Conservation (phyloP, 2,888 invertebrate genomes). For the Acronicta alni region DNA sequence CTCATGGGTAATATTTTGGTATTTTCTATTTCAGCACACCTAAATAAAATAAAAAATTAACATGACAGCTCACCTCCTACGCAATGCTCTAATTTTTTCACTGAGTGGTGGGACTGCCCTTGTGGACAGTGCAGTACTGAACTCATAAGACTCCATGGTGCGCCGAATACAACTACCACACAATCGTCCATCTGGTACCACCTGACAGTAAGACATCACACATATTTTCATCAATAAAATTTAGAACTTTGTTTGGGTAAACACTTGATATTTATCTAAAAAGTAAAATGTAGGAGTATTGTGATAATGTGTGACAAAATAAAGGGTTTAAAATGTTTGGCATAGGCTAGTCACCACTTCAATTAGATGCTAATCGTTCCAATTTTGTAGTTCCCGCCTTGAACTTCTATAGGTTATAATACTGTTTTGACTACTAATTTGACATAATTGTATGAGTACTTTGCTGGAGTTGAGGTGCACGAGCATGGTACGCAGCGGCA, state of each 20-base stretch:
- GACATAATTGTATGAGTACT: conserved; percentile 56
- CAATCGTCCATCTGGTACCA: conserved; percentile 77
- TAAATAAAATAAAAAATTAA: no score
- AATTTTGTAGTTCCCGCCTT: conserved; percentile 3
- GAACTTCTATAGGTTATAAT: conserved; percentile 20
- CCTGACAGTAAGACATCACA: conserved; percentile 60
- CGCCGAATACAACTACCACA: conserved; percentile 75
- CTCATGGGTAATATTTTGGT: no score
- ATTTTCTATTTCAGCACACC: no score
- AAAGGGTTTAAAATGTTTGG: no score
- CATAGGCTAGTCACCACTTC: no score
- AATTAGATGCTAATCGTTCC: not conserved
- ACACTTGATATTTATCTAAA: no score
- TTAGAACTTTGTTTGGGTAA: no score
- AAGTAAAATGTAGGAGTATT: no score
- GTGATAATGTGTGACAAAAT: no score
- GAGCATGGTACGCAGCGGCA: conserved; percentile 79
- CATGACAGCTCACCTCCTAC: conserved; percentile 61
- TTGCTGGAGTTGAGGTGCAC: conserved; percentile 81
- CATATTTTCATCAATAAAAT: no score
- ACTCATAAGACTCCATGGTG: conserved; percentile 77
- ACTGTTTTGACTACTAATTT: conserved; percentile 10
- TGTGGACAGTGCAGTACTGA: conserved; percentile 69
- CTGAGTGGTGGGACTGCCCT: conserved; percentile 75
- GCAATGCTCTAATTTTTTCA: conserved; percentile 80